Percentiles rank a stretch among this genome's conserved stretches.
Evolutionary conservation across 2,888 invertebrate species (phyloP).

Genomic region (Tholera decimalis): DNA sequence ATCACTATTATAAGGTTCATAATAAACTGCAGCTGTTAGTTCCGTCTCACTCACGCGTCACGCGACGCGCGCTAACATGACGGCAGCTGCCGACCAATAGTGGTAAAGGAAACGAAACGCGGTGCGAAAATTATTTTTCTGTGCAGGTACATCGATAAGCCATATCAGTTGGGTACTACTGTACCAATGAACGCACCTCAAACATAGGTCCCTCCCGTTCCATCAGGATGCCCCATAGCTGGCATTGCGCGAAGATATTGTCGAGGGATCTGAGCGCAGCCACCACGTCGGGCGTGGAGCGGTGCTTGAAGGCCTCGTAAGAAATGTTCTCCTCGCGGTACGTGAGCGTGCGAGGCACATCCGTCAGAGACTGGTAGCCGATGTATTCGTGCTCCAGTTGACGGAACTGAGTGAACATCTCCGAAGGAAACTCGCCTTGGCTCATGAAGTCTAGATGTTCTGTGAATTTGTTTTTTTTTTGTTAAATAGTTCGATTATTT

Average conservation of each 20-base stretch:
- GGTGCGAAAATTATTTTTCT: neutral
- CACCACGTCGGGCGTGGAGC: constrained; percentile 94
- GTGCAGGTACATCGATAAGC: too few relatives aligned
- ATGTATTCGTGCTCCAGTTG: constrained; percentile 98
- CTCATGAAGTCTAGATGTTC: constrained; percentile 99
- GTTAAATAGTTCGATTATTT: too few relatives aligned
- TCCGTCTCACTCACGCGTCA: too few relatives aligned
- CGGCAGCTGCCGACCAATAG: too few relatives aligned
- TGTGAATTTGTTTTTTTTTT: constrained; percentile 62
- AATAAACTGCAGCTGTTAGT: too few relatives aligned
- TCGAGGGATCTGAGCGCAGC: constrained; percentile 93
- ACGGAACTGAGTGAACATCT: constrained; percentile 95
- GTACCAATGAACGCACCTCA: constrained; percentile 89
- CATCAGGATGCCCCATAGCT: constrained; percentile 96
- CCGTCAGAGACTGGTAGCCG: constrained; percentile 98
- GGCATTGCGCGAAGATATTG: constrained; percentile 95
- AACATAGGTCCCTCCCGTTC: constrained; percentile 96
- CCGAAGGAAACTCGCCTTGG: constrained; percentile 94
- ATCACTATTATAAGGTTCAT: too few relatives aligned
- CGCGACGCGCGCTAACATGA: too few relatives aligned
- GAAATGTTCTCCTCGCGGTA: constrained; percentile 93
- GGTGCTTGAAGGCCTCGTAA: constrained; percentile 91
- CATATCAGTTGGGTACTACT: too few relatives aligned
- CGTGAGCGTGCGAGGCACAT: constrained; percentile 96
- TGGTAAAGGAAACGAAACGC: too few relatives aligned